Conservation (phyloP, 1,140 invertebrate genomes). For the Anoplolepis gracilipes region DNA sequence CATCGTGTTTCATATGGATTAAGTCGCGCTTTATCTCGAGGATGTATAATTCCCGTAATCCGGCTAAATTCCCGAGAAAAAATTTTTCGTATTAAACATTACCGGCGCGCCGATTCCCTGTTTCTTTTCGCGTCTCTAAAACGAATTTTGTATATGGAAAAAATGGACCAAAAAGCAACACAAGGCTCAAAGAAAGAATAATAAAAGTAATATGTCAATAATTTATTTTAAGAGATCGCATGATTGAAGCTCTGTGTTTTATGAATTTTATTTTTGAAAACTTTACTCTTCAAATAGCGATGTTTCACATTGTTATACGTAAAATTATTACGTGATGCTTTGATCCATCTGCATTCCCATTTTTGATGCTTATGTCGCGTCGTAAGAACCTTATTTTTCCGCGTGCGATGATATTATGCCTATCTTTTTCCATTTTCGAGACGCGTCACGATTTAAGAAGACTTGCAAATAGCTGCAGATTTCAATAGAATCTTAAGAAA, state of each 20-base stretch:
- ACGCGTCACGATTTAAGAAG: not conserved
- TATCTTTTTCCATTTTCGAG: slow-evolving; percentile 8
- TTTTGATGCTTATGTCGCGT: slow-evolving; percentile 24
- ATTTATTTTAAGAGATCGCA: not conserved
- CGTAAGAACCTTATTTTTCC: slow-evolving; percentile 24
- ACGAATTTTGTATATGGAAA: not conserved
- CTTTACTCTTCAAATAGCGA: not conserved
- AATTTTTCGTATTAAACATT: slow-evolving; percentile 77
- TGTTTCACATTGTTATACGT: slow-evolving; percentile 5
- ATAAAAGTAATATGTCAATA: not conserved
- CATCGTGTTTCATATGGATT: slow-evolving; percentile 77
- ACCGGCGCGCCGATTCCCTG: slow-evolving; percentile 6
- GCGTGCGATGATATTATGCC: not conserved
- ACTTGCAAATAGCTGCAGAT: not conserved
- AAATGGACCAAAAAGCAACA: not conserved
- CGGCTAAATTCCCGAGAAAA: slow-evolving; percentile 72
- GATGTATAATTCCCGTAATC: slow-evolving; percentile 78
- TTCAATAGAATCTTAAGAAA: not conserved
- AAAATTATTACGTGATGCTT: slow-evolving; percentile 14
- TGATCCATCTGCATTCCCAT: slow-evolving; percentile 3
- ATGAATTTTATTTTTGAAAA: slow-evolving; percentile 8
- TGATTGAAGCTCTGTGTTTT: not conserved
- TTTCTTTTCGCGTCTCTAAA: slow-evolving; percentile 3
- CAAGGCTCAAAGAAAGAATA: not conserved
- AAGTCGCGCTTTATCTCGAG: slow-evolving; percentile 70